Evolutionary conservation across 2,888 invertebrate genomes (phyloP), one percentile per base, ranked within the genome.

Genomic region (Dryococelus australis): DNA sequence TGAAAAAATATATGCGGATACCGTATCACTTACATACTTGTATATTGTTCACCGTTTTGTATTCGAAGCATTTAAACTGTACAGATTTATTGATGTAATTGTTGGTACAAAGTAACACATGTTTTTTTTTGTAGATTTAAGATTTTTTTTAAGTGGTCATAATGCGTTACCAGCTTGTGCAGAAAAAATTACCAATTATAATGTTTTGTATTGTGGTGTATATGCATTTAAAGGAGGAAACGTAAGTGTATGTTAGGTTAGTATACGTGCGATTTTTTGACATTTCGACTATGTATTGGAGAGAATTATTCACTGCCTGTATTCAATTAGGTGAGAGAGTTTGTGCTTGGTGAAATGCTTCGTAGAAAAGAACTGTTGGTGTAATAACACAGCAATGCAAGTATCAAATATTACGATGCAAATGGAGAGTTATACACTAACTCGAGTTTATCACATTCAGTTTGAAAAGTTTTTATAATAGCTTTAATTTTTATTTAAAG

Each of bases 151-250:
- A 65, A 65, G n/a, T 65, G 6, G 65, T 16, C 65, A 83, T 43
- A 83, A 83, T 83, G 83, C 43, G 83, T 83, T 83, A 83, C 83
- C 83, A 83, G 83, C 83, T 83, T 28, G 6, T 83, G 83, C 83
- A 83, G 20, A 83, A 83, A 83, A 83, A 83, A 35, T 65, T 65
- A n/a, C 20, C 65, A 20, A 65, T 65, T 65, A 65, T n/a, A n/a
- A 1, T 65, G 4, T 65, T 65, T 65, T n/a, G 65, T 65, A 65
- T 65, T 16, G 16, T 65, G 20, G n/a, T 65, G 65, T 65, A 65
- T 65, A 65, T 65, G 65, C 65, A 65, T 65, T 65, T 65, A 65
- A 65, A 65, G 24, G 65, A 65, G 65, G 65, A 65, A n/a, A 24
- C 20, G 24, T n/a, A n/a, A 8, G 4, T 65, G 65, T 65, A 65